phyloP scores from a whole-genome alignment of 1,140 invertebrate species.

The Drosophila sulfurigaster region DNA sequence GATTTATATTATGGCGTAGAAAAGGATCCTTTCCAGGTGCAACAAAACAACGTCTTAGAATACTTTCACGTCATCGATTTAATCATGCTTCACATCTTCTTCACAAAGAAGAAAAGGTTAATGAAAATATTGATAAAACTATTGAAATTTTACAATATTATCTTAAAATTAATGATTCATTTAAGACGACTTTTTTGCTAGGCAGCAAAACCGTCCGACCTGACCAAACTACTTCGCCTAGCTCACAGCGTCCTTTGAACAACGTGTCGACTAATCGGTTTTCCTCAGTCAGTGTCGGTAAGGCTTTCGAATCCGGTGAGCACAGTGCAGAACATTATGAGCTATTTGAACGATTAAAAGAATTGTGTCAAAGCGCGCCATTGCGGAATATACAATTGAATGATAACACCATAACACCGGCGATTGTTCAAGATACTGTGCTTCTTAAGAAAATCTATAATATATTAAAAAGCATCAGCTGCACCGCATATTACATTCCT shows the following conservation, averaged over 20 bases:
- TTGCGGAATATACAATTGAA: slow-evolving; percentile 31
- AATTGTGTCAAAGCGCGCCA: slow-evolving; percentile 25
- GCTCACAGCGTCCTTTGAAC: slow-evolving; percentile 55
- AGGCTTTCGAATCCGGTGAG: not conserved
- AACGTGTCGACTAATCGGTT: not conserved
- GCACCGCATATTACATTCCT: slow-evolving; percentile 74
- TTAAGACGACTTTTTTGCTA: slow-evolving; percentile 67
- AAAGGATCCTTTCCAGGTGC: slow-evolving; percentile 92
- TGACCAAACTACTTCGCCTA: slow-evolving; percentile 74
- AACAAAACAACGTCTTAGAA: slow-evolving; percentile 86
- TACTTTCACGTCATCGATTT: slow-evolving; percentile 63
- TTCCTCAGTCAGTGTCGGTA: not conserved
- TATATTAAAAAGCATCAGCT: slow-evolving; percentile 74
- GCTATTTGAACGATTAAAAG: slow-evolving; percentile 46
- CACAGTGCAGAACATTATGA: not conserved
- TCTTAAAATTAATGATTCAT: slow-evolving; percentile 66
- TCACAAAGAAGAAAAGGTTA: slow-evolving; percentile 31
- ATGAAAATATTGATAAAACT: slow-evolving; percentile 57
- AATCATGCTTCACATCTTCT: slow-evolving; percentile 86
- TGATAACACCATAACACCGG: slow-evolving; percentile 33
- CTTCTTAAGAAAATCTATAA: slow-evolving; percentile 74
- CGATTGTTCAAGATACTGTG: slow-evolving; percentile 68
- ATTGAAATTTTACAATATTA: slow-evolving; percentile 70
- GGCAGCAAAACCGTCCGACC: slow-evolving; percentile 72
- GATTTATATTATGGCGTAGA: slow-evolving; percentile 91